A percentile compares a stretch with the other conserved stretches of the same genome.
phyloP scores from a whole-genome alignment of 1,140 invertebrate genomes.

The Pseudobourletiella spinata region DNA sequence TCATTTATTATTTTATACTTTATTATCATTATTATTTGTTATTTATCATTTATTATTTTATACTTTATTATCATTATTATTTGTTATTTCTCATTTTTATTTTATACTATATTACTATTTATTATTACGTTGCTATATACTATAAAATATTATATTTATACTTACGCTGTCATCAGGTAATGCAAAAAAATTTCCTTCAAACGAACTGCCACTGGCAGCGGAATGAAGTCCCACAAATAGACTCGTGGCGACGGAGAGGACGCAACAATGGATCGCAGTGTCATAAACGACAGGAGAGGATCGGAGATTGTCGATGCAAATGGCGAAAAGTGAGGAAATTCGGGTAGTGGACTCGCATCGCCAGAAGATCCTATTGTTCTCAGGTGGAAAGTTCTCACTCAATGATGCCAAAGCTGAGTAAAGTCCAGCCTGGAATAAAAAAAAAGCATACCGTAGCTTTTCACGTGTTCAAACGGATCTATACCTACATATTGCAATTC shows the following conservation, averaged over 20 bases:
- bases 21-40: too few species aligned
- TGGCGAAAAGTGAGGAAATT: slow-evolving; percentile 11
- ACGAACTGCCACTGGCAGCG: background rate
- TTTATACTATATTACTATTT: too few species aligned
- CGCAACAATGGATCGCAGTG: slow-evolving; percentile 19
- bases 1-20: too few species aligned
- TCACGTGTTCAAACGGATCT: too few species aligned
- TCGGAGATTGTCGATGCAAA: slow-evolving; percentile 20
- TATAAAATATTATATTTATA: background rate
- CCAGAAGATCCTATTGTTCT: slow-evolving; percentile 13
- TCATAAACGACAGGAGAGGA: slow-evolving; percentile 29
- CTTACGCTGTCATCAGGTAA: background rate
- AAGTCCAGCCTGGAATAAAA: slow-evolving; percentile 18
- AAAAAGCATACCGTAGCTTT: too few species aligned
- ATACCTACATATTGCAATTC: too few species aligned
- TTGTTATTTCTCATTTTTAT: too few species aligned
- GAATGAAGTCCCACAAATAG: slow-evolving; percentile 18
- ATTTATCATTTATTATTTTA: too few species aligned
- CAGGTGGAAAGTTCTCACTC: slow-evolving; percentile 25
- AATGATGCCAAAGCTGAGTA: slow-evolving; percentile 20
- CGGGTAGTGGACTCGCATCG: slow-evolving; percentile 1
- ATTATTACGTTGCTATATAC: too few species aligned
- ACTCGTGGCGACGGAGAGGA: slow-evolving; percentile 21
- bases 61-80: too few species aligned
- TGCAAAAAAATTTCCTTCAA: slow-evolving; percentile 4